These are phyloP conservation scores for Homarus gammarus DNA, from an alignment of 2,888 invertebrate species.

Conservation along the genomic window DNA sequence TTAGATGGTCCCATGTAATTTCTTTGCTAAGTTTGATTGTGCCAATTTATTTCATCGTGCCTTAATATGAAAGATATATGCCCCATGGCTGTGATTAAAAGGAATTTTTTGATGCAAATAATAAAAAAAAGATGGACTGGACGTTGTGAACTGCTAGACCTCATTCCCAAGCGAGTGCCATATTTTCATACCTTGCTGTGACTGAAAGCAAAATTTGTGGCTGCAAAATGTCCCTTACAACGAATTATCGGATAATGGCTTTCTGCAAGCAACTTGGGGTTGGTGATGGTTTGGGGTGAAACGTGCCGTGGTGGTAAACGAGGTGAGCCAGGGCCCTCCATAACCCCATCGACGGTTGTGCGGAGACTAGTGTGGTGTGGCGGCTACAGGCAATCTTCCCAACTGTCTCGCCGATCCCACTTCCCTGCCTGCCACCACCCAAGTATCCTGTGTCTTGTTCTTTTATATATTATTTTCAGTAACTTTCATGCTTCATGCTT, in stretches of 20 bases:
- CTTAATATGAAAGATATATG: background rate
- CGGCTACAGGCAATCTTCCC: slow-evolving; percentile 53
- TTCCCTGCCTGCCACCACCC: slow-evolving; percentile 62
- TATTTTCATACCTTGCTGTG: background rate
- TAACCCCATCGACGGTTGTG: slow-evolving; percentile 38
- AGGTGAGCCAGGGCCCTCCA: slow-evolving; percentile 40
- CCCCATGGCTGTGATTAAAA: background rate
- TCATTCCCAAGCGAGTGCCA: background rate
- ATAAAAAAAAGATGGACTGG: background rate
- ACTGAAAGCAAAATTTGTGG: background rate
- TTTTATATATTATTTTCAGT: slow-evolving; percentile 27
- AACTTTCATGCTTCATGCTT: slow-evolving; percentile 1
- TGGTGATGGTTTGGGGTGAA: slow-evolving; percentile 49
- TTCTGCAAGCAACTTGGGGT: slow-evolving; percentile 54
- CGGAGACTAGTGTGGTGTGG: slow-evolving; percentile 54
- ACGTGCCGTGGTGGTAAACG: slow-evolving; percentile 33
- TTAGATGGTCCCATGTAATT: background rate
- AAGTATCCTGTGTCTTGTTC: slow-evolving; percentile 68
- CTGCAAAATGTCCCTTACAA: background rate
- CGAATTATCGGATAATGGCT: background rate
- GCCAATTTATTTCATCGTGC: background rate
- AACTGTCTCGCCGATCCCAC: slow-evolving; percentile 45
- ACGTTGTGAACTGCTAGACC: background rate
- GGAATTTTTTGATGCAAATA: background rate
- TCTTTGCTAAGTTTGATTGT: background rate